Conservation (phyloP, 2,113 vertebrate genomes). For the Hystrix brachyura region DNA sequence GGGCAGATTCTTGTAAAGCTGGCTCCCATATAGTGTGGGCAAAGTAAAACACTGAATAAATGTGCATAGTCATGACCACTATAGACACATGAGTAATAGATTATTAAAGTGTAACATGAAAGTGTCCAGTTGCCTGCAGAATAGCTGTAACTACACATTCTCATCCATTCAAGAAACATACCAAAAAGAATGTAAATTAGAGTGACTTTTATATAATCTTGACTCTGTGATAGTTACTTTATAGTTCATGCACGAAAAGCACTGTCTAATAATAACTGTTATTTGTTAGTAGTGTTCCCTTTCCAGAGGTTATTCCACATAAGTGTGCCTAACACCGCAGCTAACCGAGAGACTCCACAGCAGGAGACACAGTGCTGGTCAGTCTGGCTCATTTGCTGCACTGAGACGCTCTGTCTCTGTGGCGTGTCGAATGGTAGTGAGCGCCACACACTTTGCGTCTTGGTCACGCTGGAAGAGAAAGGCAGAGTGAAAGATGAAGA, state of each 20-base stretch:
- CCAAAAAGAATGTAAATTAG: not conserved
- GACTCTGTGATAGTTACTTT: not conserved
- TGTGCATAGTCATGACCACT: not conserved
- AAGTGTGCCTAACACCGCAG: not conserved
- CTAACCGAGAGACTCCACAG: not conserved
- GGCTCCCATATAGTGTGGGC: not conserved
- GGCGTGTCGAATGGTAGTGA: no score
- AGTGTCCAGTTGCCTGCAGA: not conserved
- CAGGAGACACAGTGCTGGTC: not conserved
- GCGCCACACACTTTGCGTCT: not conserved
- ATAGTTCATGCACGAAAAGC: not conserved
- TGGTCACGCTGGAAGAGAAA: not conserved
- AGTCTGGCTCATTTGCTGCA: not conserved
- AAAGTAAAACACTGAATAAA: constrained; percentile 50
- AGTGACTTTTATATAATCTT: constrained; percentile 43
- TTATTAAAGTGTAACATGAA: not conserved
- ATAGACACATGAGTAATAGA: not conserved
- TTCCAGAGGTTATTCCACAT: not conserved
- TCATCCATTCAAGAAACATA: not conserved
- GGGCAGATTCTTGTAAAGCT: not conserved
- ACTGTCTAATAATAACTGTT: not conserved
- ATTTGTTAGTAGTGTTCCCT: not conserved
- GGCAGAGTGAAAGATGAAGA: not conserved
- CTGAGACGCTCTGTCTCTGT: not conserved
- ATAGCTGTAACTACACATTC: not conserved